A percentile compares a stretch with the other conserved stretches of the same genome.
Conservation (phyloP, 2,888 invertebrate species). For the Petrolisthes manimaculis region DNA sequence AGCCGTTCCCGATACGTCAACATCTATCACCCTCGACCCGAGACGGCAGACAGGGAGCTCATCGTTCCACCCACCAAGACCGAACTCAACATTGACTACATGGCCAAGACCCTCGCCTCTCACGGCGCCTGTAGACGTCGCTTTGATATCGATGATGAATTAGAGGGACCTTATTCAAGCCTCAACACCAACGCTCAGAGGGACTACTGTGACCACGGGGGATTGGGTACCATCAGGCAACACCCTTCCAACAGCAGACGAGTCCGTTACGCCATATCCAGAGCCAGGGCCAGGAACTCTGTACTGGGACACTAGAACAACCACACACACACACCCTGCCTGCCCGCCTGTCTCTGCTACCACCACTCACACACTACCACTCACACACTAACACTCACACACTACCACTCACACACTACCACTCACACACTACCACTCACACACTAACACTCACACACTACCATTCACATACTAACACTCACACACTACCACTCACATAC, state of each 20-base stretch:
- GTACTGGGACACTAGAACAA: constrained; percentile 59
- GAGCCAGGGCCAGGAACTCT: constrained; percentile 52
- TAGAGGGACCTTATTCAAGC: constrained; percentile 45
- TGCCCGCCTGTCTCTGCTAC: not conserved
- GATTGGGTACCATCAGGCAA: constrained; percentile 39
- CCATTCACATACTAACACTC: no score
- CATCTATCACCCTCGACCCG: constrained; percentile 52
- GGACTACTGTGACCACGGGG: constrained; percentile 42
- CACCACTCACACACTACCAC: no score
- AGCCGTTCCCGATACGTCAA: constrained; percentile 62
- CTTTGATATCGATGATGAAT: constrained; percentile 61
- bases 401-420: no score
- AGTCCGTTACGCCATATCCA: constrained; percentile 47
- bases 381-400: no score
- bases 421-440: no score
- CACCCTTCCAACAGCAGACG: constrained; percentile 53
- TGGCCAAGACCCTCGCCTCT: constrained; percentile 62
- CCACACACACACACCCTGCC: not conserved
- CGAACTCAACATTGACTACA: constrained; percentile 64
- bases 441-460: no score
- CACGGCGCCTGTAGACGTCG: constrained; percentile 51
- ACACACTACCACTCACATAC: not conserved
- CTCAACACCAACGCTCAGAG: constrained; percentile 55
- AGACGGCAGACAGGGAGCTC: constrained; percentile 58
- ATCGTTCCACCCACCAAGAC: constrained; percentile 51